phyloP scores from a whole-genome alignment of 2,113 vertebrate species.

The Picathartes gymnocephalus region DNA sequence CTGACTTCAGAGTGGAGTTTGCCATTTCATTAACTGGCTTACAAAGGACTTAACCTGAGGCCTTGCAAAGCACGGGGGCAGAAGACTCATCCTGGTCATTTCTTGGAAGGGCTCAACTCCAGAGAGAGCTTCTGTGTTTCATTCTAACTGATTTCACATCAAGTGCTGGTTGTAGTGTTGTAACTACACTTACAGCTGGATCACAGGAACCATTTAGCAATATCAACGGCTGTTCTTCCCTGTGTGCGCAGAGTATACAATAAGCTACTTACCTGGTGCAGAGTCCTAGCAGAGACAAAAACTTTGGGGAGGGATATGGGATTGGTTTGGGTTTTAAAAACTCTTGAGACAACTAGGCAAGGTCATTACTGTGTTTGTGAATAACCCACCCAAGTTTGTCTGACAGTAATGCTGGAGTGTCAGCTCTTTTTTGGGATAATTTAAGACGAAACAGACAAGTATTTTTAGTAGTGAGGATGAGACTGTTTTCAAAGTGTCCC shows the following conservation, averaged over 20 bases:
- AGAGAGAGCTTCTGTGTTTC: neutral
- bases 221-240: neutral
- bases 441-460: neutral
- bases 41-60: neutral
- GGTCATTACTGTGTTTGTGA: neutral
- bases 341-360: neutral
- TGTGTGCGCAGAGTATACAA: rapidly evolving
- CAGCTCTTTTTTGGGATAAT: neutral
- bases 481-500: neutral
- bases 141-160: neutral
- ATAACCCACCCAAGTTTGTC: neutral
- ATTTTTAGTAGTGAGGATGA: neutral
- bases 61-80: neutral
- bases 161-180: neutral
- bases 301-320: neutral
- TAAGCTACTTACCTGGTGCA: neutral
- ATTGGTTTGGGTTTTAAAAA: neutral
- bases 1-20: neutral
- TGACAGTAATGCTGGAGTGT: neutral
- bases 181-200: neutral
- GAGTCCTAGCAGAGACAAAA: neutral
- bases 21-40: neutral
- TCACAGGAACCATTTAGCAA: neutral
- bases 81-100: neutral
- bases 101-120: neutral